Conservation (phyloP, 2,888 invertebrate species). For the Psylliodes chrysocephalus region DNA sequence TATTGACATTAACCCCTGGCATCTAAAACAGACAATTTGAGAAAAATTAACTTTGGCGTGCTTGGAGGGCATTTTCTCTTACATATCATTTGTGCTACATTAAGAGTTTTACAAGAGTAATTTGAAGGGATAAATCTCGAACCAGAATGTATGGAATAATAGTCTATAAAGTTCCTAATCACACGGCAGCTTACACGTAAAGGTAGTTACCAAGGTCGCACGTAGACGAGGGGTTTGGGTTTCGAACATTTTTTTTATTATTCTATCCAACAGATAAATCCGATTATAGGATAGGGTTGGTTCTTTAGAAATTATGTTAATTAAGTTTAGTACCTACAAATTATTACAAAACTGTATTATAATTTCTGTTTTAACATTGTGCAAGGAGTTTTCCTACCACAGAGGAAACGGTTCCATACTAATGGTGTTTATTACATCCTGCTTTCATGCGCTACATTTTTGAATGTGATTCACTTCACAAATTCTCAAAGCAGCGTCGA, state of each 20-base stretch:
- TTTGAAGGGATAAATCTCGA: constrained; percentile 46
- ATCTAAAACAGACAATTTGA: constrained; percentile 8
- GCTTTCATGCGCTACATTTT: too few relatives aligned
- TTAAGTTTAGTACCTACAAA: too few relatives aligned
- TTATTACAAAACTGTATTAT: too few relatives aligned
- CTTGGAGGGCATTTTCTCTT: constrained; percentile 45
- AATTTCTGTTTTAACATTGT: too few relatives aligned
- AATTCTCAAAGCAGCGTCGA: too few relatives aligned
- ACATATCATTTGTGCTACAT: constrained; percentile 50
- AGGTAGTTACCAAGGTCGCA: constrained; percentile 37
- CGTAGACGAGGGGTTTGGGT: constrained; percentile 10
- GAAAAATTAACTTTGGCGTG: constrained; percentile 39
- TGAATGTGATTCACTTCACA: too few relatives aligned
- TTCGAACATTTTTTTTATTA: background rate
- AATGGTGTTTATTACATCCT: too few relatives aligned
- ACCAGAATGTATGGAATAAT: constrained; percentile 45
- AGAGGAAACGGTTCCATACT: background rate
- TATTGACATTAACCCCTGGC: too few relatives aligned
- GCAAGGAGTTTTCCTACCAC: background rate
- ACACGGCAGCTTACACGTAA: constrained; percentile 40
- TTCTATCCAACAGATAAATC: too few relatives aligned
- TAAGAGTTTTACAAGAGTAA: constrained; percentile 48
- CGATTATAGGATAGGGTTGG: too few relatives aligned
- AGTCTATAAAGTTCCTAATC: constrained; percentile 45
- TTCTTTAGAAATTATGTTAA: too few relatives aligned